Evolutionary conservation across 2,113 vertebrate genomes (phyloP).

Genomic region (Harpagus bidentatus): DNA sequence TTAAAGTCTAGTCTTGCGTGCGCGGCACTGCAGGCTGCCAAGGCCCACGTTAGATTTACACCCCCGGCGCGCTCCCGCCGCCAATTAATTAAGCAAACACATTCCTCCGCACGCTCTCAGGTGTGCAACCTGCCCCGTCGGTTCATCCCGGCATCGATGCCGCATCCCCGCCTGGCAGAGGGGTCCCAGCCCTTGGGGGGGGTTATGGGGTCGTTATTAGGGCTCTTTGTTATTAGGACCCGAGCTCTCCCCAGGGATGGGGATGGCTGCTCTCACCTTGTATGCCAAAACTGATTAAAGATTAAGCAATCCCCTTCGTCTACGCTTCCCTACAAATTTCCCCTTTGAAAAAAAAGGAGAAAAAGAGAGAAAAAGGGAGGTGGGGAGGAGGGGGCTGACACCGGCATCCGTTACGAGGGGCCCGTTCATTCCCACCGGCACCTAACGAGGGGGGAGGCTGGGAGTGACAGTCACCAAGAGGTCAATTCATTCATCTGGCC

Average conservation of each 20-base stretch:
- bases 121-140: conserved; percentile 54
- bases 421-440: not conserved
- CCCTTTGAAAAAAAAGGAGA: not conserved
- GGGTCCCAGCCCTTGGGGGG: not conserved
- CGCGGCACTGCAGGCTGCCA: conserved; percentile 50
- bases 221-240: not conserved
- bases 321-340: not conserved
- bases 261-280: not conserved
- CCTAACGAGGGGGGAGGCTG: conserved; percentile 31
- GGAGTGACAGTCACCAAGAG: conserved; percentile 45
- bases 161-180: not conserved
- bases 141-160: not conserved
- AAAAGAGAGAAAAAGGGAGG: not conserved
- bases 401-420: not conserved
- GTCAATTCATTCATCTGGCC: conserved; percentile 69
- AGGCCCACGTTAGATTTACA: conserved; percentile 58
- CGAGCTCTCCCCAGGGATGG: not conserved
- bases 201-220: not conserved
- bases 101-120: conserved; percentile 72
- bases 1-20: conserved; percentile 79
- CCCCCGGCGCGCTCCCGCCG: conserved; percentile 40
- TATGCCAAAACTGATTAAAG: not conserved
- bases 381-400: not conserved
- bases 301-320: not conserved
- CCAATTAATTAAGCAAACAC: conserved; percentile 76